Evolutionary conservation across 2,113 vertebrate genomes (phyloP).

Genomic region (Pholis gunnellus): DNA sequence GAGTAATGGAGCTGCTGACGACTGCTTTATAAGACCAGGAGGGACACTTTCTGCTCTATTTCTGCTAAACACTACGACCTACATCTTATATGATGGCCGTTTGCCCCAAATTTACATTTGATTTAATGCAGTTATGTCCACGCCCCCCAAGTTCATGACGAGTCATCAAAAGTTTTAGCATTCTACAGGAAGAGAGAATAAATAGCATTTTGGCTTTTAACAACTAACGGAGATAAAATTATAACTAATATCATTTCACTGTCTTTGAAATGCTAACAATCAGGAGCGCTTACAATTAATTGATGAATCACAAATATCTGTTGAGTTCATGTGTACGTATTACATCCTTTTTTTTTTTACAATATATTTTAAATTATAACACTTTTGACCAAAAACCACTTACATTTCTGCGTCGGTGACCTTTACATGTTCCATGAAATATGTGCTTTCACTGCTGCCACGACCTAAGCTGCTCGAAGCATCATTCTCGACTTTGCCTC

Average conservation of each 20-base stretch:
- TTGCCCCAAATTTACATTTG: not conserved
- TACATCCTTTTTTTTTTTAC: not conserved
- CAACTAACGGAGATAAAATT: not conserved
- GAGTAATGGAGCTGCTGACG: not conserved
- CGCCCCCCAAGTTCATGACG: not conserved
- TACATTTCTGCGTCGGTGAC: conserved; percentile 10
- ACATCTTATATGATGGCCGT: not conserved
- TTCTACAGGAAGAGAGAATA: not conserved
- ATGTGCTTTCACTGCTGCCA: conserved; percentile 25
- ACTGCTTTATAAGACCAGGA: not conserved
- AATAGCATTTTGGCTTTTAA: not conserved
- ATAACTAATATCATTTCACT: not conserved
- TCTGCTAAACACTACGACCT: not conserved
- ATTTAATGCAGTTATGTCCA: not conserved
- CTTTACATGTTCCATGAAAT: conserved; percentile 27
- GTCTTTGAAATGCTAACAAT: not conserved
- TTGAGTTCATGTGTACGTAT: not conserved
- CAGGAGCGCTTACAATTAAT: not conserved
- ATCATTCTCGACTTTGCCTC: conserved; percentile 42
- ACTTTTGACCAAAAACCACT: not conserved
- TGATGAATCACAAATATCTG: not conserved
- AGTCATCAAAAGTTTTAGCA: not conserved
- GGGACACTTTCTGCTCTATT: not conserved
- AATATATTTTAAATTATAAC: not conserved
- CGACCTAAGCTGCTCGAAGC: conserved; percentile 30